Base-by-base conservation (phyloP, 2,888 invertebrate species). In the Nycteola revayana region DNA sequence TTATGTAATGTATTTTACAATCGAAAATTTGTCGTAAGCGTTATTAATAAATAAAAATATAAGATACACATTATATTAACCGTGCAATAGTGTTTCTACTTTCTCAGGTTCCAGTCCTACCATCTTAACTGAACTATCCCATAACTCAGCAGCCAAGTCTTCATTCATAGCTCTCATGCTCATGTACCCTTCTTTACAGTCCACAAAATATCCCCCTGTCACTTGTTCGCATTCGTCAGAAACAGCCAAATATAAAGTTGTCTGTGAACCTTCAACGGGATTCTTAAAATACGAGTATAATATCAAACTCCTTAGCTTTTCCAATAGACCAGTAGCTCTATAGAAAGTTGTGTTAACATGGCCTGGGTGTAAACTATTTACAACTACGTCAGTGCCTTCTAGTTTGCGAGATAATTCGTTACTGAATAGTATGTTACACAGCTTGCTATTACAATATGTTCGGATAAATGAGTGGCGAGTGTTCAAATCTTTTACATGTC, bases 351-450 rank as follows among this genome's bases (percentile, higher is more conserved):
- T 94, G 67, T 94, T 93, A 11, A 96, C 94, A 79, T 95, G 92
- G 0, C 97, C 97, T 0, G 97, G 97, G 79, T 97, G 96, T 7
- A 96, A 79, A 54, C 93, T 94, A 72, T 96, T 96, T 0, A 92
- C 95, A 0, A 93, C 93, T 0, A 96, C 92, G 0, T 92, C 92
- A 0, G 79, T 74, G 1, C 75, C 88, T 26, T 76, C 62, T 28
- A 90, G 37, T 23, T 79, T 65, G 31, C 82, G 61, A 0, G 89
- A 76, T 10, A 90, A 52, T 45, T 90, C 89, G 10, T 87, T 88
- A 7, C 81, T 74, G 24, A 89, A 89, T 1, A 90, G 43, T 0
- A 90, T 62, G 28, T 89, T 90, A 42, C 83, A 88, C 0, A 90
- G 52, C 41, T 90, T 90, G 35, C 84, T 85, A 27, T 87, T 86